A percentile compares a stretch with the other conserved stretches of the same genome.
These are phyloP conservation scores for Microhierax caerulescens DNA, from an alignment of 2,797 vertebrate genomes.

Conservation along the genomic window DNA sequence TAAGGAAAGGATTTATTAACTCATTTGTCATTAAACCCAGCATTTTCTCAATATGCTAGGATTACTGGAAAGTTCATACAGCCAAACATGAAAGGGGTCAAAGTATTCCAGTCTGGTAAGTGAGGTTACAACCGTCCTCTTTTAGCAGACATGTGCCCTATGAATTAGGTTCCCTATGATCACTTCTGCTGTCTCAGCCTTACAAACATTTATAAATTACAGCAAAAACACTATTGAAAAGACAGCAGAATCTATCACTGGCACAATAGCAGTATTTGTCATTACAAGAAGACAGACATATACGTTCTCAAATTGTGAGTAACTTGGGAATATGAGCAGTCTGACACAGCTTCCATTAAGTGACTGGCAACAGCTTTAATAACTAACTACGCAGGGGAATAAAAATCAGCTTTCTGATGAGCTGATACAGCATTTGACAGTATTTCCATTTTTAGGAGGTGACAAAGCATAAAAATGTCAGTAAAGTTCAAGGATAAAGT, in stretches of 20 bases:
- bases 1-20: slow-evolving; percentile 43
- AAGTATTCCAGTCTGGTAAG: background rate
- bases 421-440: background rate
- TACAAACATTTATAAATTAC: background rate
- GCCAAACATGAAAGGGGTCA: background rate
- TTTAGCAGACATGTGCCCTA: background rate
- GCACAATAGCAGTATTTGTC: background rate
- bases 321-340: background rate
- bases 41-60: background rate
- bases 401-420: background rate
- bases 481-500: background rate
- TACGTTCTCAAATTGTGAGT: background rate
- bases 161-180: background rate
- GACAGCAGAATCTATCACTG: background rate
- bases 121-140: background rate
- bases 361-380: background rate
- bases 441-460: background rate
- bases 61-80: background rate
- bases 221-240: background rate
- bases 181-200: background rate
- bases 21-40: slow-evolving; percentile 9
- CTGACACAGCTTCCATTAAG: background rate
- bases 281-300: background rate
- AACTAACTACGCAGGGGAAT: rapidly evolving
- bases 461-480: background rate